Evolutionary conservation across 2,888 invertebrate genomes (phyloP).

Genomic region (Sipunculus nudus): DNA sequence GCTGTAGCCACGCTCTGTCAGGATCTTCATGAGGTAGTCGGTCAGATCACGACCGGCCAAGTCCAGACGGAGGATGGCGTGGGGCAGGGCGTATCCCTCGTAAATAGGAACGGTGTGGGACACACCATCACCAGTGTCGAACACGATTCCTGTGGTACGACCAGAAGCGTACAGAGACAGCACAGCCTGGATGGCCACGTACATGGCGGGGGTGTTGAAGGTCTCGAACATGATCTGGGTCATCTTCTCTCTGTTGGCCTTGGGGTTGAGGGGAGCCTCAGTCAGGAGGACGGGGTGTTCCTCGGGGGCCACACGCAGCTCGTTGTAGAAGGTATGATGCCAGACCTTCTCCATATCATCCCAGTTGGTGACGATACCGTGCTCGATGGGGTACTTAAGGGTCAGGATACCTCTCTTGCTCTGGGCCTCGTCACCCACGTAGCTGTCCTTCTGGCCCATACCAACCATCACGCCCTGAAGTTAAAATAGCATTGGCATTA

Average conservation of each 20-base stretch:
- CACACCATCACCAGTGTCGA: slow-evolving; percentile 29
- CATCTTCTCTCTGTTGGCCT: slow-evolving; percentile 93
- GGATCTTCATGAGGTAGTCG: slow-evolving; percentile 24
- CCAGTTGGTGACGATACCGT: slow-evolving; percentile 98
- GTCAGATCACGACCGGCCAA: slow-evolving; percentile 37
- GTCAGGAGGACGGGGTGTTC: slow-evolving; percentile 90
- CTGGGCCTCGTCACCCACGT: slow-evolving; percentile 69
- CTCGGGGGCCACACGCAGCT: slow-evolving; percentile 91
- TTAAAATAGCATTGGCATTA: too few species aligned
- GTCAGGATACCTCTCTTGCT: slow-evolving; percentile 90
- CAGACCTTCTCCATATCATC: slow-evolving; percentile 99
- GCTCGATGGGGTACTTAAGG: slow-evolving; percentile 95
- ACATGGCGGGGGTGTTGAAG: slow-evolving; percentile 27
- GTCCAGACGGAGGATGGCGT: slow-evolving; percentile 26
- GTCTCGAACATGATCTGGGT: slow-evolving; percentile 68
- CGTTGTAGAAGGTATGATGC: slow-evolving; percentile 98
- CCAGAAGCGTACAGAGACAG: slow-evolving; percentile 90
- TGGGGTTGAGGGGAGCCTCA: slow-evolving; percentile 89
- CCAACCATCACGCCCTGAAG: slow-evolving; percentile 67
- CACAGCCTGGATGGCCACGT: slow-evolving; percentile 87
- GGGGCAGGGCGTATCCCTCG: slow-evolving; percentile 35
- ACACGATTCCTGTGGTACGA: slow-evolving; percentile 80
- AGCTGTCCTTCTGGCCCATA: slow-evolving; percentile 67
- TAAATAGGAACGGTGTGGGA: slow-evolving; percentile 31
- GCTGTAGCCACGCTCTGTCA: slow-evolving; percentile 28